Conservation (phyloP, 2,113 vertebrate genomes). For the Hystrix brachyura region DNA sequence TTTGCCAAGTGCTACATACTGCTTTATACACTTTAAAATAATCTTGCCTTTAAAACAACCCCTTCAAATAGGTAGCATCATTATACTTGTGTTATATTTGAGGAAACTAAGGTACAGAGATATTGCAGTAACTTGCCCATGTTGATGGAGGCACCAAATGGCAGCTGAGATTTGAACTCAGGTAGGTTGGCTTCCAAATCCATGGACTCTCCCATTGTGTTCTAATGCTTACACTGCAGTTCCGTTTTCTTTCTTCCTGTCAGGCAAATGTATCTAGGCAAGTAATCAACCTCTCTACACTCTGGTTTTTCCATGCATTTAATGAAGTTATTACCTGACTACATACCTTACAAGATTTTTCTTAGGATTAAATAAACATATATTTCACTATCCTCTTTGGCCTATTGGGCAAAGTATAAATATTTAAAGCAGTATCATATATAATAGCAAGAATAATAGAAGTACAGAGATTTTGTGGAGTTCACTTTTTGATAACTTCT, state of each 20-base stretch:
- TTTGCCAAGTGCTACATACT: neutral
- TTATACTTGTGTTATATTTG: neutral
- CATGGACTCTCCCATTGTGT: neutral
- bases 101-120: neutral
- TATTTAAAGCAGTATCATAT: neutral
- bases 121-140: neutral
- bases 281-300: conserved; percentile 18
- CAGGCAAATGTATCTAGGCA: neutral
- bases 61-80: neutral
- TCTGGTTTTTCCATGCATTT: neutral
- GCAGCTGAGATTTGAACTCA: neutral
- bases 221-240: neutral
- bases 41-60: neutral
- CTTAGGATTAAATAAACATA: conserved; percentile 29
- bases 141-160: neutral
- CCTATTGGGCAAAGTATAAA: neutral
- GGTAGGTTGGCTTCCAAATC: neutral
- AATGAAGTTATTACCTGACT: conserved; percentile 1
- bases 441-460: conserved; percentile 23
- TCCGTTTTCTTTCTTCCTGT: neutral
- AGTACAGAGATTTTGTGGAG: neutral
- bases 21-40: neutral
- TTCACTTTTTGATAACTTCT: neutral
- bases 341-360: neutral
- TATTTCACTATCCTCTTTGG: conserved; percentile 42